A percentile compares a stretch with the other conserved stretches of the same genome.
These are phyloP conservation scores for Panthera tigris DNA, from an alignment of 2,113 vertebrate genomes.

Conservation along the genomic window DNA sequence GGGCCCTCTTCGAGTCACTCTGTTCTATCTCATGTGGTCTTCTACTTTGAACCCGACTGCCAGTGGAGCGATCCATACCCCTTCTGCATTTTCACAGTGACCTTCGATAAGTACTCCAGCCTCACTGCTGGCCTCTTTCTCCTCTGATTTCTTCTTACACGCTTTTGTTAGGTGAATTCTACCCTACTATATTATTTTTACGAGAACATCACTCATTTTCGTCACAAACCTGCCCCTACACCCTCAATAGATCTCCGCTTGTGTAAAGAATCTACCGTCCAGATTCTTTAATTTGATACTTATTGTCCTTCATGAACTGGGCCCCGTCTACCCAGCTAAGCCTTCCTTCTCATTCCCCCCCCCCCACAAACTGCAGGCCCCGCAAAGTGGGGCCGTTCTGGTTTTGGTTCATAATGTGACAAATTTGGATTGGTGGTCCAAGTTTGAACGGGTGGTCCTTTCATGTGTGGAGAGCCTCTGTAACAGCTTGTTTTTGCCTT, in stretches of 20 bases:
- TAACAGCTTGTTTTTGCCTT: not conserved
- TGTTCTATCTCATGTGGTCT: fast-evolving
- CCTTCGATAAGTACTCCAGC: fast-evolving
- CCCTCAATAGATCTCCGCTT: fast-evolving
- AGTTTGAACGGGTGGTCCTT: fast-evolving
- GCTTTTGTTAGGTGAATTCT: not conserved
- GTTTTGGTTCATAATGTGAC: fast-evolving
- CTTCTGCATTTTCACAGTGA: fast-evolving
- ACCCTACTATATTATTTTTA: not conserved
- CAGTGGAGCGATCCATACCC: fast-evolving
- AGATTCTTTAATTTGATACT: too few relatives aligned
- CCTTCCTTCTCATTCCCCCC: too few relatives aligned
- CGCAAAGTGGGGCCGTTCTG: fast-evolving
- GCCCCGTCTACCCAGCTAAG: fast-evolving
- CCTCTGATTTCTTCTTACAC: not conserved
- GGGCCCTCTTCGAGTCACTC: not conserved
- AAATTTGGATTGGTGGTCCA: fast-evolving
- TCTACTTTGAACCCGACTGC: fast-evolving
- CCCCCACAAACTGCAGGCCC: fast-evolving
- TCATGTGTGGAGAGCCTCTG: not conserved
- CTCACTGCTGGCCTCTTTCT: not conserved
- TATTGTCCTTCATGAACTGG: not conserved
- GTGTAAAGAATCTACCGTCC: fast-evolving
- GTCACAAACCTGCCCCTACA: not conserved
- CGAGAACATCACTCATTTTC: not conserved